Percentiles rank a stretch among this genome's conserved stretches.
These are phyloP conservation scores for Orcinus orca DNA, from an alignment of 2,113 vertebrate genomes.

Conservation along the genomic window DNA sequence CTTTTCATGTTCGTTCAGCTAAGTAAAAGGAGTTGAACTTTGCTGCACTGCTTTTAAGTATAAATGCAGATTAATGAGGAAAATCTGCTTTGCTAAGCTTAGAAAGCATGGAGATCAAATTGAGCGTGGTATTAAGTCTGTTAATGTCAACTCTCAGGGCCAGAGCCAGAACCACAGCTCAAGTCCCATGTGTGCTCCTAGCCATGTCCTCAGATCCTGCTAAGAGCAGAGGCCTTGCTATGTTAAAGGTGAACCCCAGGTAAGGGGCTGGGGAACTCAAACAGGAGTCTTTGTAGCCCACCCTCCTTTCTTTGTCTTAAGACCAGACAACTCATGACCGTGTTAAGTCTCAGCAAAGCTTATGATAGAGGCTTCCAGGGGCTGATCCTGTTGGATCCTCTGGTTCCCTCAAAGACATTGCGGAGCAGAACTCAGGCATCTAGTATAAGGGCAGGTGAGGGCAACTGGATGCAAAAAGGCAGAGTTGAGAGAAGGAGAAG, in stretches of 20 bases:
- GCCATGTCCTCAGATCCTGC: not conserved
- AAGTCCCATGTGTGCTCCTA: not conserved
- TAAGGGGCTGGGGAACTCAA: no score
- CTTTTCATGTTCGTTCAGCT: conserved; percentile 51
- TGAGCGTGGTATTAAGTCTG: conserved; percentile 3
- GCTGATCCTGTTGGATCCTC: not conserved
- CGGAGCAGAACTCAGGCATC: not conserved
- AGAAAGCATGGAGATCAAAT: conserved; percentile 46
- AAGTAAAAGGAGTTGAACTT: conserved; percentile 40
- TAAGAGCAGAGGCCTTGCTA: not conserved
- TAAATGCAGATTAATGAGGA: conserved; percentile 61
- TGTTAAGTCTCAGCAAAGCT: not conserved
- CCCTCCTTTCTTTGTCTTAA: not conserved
- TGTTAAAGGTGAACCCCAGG: not conserved
- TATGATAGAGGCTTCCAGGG: not conserved
- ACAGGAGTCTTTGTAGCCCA: not conserved
- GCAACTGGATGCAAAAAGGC: not conserved
- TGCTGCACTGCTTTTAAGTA: not conserved
- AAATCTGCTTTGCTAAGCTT: conserved; percentile 55
- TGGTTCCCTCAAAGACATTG: not conserved
- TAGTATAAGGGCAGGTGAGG: accelerated
- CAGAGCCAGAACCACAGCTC: not conserved
- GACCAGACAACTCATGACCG: not conserved
- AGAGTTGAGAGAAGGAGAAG: not conserved
- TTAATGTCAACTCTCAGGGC: not conserved